Percentiles rank a stretch among this genome's conserved stretches.
Conservation (phyloP, 1,140 invertebrate genomes). For the Scaptodrosophila lebanonensis region DNA sequence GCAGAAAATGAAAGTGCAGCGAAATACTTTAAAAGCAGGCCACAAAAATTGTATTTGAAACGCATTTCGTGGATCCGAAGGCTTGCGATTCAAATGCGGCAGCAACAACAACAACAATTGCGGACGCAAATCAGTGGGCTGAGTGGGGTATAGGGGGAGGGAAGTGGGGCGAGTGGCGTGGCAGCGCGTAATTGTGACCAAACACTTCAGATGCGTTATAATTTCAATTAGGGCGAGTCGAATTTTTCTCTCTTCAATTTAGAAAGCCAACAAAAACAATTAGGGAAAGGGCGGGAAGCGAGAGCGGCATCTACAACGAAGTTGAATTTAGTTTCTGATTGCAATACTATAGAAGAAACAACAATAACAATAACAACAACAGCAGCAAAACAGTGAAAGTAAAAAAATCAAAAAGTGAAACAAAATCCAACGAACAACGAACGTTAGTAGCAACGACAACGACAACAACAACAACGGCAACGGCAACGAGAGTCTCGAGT, state of each 20-base stretch:
- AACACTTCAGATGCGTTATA: conserved; percentile 37
- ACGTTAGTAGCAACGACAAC: too few species aligned
- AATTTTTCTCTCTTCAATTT: conserved; percentile 45
- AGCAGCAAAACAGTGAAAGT: conserved; percentile 21
- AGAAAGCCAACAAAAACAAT: conserved; percentile 27
- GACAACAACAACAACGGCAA: conserved; percentile 20
- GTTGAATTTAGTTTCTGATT: conserved; percentile 40
- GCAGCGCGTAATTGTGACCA: not conserved
- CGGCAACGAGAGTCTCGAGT: too few species aligned
- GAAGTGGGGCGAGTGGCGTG: too few species aligned
- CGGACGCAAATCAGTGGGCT: too few species aligned
- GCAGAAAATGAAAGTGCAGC: conserved; percentile 48
- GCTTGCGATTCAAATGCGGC: too few species aligned
- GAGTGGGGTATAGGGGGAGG: too few species aligned
- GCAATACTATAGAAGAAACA: conserved; percentile 14
- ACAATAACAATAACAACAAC: conserved; percentile 2
- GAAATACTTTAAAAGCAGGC: conserved; percentile 28
- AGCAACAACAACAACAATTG: too few species aligned
- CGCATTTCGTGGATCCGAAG: too few species aligned
- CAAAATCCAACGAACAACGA: conserved; percentile 40
- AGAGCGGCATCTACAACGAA: conserved; percentile 29
- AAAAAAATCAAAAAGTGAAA: conserved; percentile 3
- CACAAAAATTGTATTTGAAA: conserved; percentile 17
- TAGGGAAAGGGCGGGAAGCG: not conserved
- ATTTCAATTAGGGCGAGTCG: conserved; percentile 40